phyloP scores from a whole-genome alignment of 1,140 invertebrate species.

The Anagrus nilaparvatae region DNA sequence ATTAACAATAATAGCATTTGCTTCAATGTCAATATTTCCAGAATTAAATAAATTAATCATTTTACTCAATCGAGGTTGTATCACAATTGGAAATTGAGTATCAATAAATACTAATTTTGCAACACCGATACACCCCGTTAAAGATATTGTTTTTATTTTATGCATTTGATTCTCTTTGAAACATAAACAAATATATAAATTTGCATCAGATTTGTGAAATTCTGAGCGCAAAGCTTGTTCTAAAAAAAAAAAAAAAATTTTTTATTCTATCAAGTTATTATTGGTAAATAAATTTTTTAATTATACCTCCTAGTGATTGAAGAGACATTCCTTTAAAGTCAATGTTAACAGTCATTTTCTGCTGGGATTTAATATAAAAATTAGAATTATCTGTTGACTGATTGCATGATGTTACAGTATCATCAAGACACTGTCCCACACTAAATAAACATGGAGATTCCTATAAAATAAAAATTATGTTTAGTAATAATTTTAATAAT shows the following conservation, averaged over 20 bases:
- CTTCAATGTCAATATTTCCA: conserved; percentile 23
- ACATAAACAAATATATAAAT: conserved; percentile 7
- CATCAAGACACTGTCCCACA: conserved; percentile 15
- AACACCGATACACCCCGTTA: conserved; percentile 25
- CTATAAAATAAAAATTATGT: conserved; percentile 6
- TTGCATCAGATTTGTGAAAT: conserved; percentile 6
- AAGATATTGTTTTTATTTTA: conserved; percentile 25
- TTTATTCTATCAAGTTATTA: not conserved
- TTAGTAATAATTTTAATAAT: conserved; percentile 2
- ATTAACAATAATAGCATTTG: conserved; percentile 11
- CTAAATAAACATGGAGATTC: conserved; percentile 20
- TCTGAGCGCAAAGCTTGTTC: conserved; percentile 7
- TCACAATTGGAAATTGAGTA: conserved; percentile 22
- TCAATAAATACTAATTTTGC: conserved; percentile 29
- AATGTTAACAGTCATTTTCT: conserved; percentile 12
- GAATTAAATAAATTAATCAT: conserved; percentile 24
- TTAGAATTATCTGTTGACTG: conserved; percentile 7
- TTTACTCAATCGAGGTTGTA: conserved; percentile 25
- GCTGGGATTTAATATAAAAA: conserved; percentile 12
- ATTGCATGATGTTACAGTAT: conserved; percentile 5
- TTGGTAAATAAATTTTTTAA: conserved; percentile 1
- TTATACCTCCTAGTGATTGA: conserved; percentile 16
- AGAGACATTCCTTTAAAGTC: conserved; percentile 18
- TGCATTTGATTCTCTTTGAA: conserved; percentile 20
- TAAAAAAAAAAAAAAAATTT: conserved; percentile 5